Conservation (phyloP, 2,888 invertebrate species). For the Plebejus argus region DNA sequence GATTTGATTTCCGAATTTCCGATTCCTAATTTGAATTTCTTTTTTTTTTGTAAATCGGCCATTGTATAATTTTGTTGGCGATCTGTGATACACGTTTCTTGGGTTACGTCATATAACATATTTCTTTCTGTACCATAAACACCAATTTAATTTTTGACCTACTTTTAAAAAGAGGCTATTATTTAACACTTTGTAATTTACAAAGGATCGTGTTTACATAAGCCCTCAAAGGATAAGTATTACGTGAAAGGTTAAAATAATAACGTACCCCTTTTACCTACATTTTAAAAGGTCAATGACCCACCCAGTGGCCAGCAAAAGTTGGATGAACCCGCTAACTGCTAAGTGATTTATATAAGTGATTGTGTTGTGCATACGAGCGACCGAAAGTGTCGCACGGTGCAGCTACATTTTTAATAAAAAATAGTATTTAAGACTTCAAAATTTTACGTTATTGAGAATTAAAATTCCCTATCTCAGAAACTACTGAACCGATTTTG, state of each 20-base stretch:
- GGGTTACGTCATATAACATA: too few species aligned
- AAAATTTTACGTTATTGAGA: too few species aligned
- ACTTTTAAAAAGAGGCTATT: background rate
- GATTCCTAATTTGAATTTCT: background rate
- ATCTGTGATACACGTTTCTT: too few species aligned
- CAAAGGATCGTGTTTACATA: background rate
- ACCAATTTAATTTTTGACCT: background rate
- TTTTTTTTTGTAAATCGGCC: background rate
- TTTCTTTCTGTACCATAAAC: background rate
- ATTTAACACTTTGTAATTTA: background rate
- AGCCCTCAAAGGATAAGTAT: background rate
- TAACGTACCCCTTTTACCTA: background rate
- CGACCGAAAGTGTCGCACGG: background rate
- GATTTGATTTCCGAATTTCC: background rate
- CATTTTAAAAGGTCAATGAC: background rate
- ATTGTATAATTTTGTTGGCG: background rate
- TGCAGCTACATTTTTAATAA: background rate
- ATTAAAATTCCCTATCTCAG: too few species aligned
- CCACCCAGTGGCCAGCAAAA: background rate
- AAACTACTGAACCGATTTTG: too few species aligned
- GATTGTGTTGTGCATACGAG: background rate
- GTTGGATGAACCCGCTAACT: background rate
- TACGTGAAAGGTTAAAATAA: background rate
- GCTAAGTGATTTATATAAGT: conserved; percentile 15
- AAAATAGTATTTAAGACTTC: too few species aligned